Base-by-base conservation (phyloP, 2,888 invertebrate genomes). In the Watsonalla binaria region DNA sequence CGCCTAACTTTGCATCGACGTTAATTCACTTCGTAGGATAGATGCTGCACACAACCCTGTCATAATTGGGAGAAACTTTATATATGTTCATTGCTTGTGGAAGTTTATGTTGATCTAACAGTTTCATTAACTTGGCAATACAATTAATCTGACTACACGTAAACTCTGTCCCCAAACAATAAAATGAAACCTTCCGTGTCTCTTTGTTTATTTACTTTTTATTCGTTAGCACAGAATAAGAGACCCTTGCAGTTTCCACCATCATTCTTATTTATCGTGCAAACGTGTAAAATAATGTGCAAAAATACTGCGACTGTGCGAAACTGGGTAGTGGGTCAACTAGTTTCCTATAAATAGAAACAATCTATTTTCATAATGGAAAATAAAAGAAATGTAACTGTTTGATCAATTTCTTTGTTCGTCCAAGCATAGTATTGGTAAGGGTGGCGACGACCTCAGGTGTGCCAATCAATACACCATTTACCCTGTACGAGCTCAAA, bases 381-480 rank as follows among this genome's bases (percentile, higher is more conserved):
- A 56, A 55, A 59, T 61, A 58, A 57, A 55, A 24, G 54, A 52
- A 53, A 51, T n/a, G 42, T 53, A 9, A 45, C 35, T 55, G 60
- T 67, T 74, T 69, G 65, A 74, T 77, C 71, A 63, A 70, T 75
- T 74, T 72, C 59, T 74, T 73, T 70, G 62, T 61, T 69, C 64
- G 60, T 51, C 60, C 72, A 69, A 75, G 75, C 76, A 75, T 75
- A 75, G 69, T 76, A 76, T 82, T 81, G 68, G 80, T 82, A 72
- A 76, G 58, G 68, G 73, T 70, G 73, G 68, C 70, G 70, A 68
- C 70, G 77, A 71, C 74, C 74, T 60, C 69, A 69, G 63, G 68
- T 68, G 56, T 69, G 71, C 74, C 77, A 85, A 86, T 86, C 85
- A 82, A 86, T 86, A 85, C 52, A 58, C 58, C 59, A 64, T 68